Conservation (phyloP, 2,113 vertebrate species). For the Megaptera novaeangliae region DNA sequence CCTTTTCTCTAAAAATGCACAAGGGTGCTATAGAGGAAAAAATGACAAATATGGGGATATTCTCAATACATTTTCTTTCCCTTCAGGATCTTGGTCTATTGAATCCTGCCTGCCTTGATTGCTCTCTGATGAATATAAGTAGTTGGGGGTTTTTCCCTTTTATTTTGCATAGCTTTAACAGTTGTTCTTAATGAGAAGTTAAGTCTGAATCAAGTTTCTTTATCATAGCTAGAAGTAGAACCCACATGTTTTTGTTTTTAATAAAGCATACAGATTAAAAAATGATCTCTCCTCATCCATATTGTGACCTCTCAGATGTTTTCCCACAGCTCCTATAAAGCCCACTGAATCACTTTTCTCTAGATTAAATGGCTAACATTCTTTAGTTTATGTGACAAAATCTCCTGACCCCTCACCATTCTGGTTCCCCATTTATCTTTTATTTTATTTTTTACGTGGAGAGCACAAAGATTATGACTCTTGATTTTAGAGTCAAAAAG, state of each 20-base stretch:
- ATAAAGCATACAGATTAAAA: neutral
- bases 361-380: neutral
- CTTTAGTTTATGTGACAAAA: neutral
- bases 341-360: neutral
- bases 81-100: neutral
- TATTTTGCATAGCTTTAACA: neutral
- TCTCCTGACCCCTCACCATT: neutral
- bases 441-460: neutral
- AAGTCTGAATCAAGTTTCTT: neutral
- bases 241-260: neutral
- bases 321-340: neutral
- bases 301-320: neutral
- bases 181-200: neutral
- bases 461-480: neutral
- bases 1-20: neutral
- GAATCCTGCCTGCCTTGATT: neutral
- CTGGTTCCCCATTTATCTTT: neutral
- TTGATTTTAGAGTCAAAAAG: neutral
- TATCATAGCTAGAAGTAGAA: neutral
- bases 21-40: neutral
- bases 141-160: neutral
- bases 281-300: neutral
- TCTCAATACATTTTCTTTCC: neutral
- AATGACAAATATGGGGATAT: neutral
- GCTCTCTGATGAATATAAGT: neutral